Evolutionary conservation across 2,113 vertebrate species (phyloP).

Genomic region (Anas platyrhynchos): DNA sequence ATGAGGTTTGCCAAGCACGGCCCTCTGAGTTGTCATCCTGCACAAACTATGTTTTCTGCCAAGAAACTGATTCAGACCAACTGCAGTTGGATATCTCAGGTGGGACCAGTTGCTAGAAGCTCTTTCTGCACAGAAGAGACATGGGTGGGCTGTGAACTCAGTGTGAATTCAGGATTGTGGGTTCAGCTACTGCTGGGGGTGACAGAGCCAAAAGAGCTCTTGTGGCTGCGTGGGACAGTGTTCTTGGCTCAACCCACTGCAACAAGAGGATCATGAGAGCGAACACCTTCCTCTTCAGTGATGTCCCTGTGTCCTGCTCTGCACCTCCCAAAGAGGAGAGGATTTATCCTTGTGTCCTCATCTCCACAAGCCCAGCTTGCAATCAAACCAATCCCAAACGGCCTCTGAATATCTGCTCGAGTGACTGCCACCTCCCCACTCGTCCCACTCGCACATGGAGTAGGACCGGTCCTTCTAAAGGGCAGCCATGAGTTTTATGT

Average conservation of each 20-base stretch:
- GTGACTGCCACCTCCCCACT: not conserved
- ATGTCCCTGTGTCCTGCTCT: not conserved
- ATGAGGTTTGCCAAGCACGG: not conserved
- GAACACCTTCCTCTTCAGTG: not conserved
- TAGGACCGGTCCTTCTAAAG: not conserved
- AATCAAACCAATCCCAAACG: not conserved
- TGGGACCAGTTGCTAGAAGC: not conserved
- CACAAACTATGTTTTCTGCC: not conserved
- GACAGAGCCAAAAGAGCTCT: not conserved
- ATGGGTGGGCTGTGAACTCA: not conserved
- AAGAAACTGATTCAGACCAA: not conserved
- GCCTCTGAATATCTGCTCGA: not conserved
- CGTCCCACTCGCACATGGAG: not conserved
- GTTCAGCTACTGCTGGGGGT: not conserved
- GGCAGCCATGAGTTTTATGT: not conserved
- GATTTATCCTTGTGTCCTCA: not conserved
- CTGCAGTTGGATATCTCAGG: not conserved
- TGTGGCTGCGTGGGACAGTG: accelerated
- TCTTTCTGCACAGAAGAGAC: not conserved
- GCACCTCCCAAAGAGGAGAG: not conserved
- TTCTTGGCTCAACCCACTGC: not conserved
- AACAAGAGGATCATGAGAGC: not conserved
- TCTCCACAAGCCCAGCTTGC: not conserved
- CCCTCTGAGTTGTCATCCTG: not conserved
- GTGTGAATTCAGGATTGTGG: not conserved